phyloP scores from a whole-genome alignment of 2,888 invertebrate species.

The Patella depressa region DNA sequence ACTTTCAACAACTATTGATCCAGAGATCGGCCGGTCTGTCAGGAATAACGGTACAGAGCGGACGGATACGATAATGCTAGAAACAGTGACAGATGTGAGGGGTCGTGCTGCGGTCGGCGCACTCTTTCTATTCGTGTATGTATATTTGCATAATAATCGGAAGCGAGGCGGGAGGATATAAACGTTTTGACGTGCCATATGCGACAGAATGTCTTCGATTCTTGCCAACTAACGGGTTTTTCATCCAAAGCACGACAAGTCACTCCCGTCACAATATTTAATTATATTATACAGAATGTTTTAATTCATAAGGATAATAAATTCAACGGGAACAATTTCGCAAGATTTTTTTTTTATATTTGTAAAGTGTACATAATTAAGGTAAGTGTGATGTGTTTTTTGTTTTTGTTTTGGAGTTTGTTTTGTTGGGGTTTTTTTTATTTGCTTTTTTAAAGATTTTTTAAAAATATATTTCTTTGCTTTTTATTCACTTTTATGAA shows the following conservation, averaged over 20 bases:
- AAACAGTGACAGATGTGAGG: slow-evolving; percentile 23
- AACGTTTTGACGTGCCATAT: slow-evolving; percentile 8
- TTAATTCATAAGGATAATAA: too few relatives aligned
- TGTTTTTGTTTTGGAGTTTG: neutral
- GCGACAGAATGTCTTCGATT: slow-evolving; percentile 6
- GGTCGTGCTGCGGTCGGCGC: slow-evolving; percentile 15
- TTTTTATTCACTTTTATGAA: too few relatives aligned
- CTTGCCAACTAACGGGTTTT: too few relatives aligned
- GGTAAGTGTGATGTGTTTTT: neutral
- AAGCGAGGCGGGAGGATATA: slow-evolving; percentile 11
- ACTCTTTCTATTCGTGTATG: slow-evolving; percentile 15
- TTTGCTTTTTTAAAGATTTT: neutral
- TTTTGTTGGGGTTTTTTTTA: neutral
- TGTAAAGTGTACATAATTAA: neutral
- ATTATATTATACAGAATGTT: too few relatives aligned
- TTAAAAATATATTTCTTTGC: neutral
- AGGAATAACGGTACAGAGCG: slow-evolving; percentile 7
- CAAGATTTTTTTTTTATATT: neutral
- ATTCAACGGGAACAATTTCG: too few relatives aligned
- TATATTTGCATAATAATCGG: slow-evolving; percentile 24
- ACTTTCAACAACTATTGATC: too few relatives aligned
- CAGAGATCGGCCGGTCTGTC: too few relatives aligned
- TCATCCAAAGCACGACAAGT: too few relatives aligned
- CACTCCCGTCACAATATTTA: too few relatives aligned
- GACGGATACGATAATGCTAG: slow-evolving; percentile 14